Evolutionary conservation across 2,113 vertebrate species (phyloP).

Genomic region (Hippoglossus stenolepis): DNA sequence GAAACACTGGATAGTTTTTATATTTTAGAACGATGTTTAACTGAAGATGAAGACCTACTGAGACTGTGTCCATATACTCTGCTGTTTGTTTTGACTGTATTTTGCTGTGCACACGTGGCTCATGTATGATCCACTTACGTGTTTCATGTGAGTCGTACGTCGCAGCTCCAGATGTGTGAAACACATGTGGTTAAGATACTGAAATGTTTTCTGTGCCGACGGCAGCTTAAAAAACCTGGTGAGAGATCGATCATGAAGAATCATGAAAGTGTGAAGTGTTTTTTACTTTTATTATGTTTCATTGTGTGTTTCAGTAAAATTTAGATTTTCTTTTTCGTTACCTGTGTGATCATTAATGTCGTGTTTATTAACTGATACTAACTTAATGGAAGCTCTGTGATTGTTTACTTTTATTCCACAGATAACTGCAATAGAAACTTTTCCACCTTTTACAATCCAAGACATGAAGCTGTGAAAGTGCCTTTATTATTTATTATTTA

Average conservation of each 20-base stretch:
- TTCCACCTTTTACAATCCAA: too few relatives aligned
- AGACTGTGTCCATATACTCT: slow-evolving; percentile 18
- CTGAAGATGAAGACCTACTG: background rate
- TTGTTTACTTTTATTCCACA: background rate
- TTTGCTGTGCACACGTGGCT: slow-evolving; percentile 25
- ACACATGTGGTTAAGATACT: too few relatives aligned
- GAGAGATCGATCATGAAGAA: background rate
- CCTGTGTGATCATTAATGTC: background rate
- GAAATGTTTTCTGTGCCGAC: background rate
- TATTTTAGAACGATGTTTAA: background rate
- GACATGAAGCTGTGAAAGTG: too few relatives aligned
- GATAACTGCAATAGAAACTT: background rate
- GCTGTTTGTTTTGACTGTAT: slow-evolving; percentile 11
- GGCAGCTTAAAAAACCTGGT: slow-evolving; percentile 3
- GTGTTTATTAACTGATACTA: too few relatives aligned
- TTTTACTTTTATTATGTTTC: slow-evolving; percentile 34
- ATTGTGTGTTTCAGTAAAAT: slow-evolving; percentile 26
- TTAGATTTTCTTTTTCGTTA: background rate
- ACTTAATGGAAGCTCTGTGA: too few relatives aligned
- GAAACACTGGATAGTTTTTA: slow-evolving; percentile 14
- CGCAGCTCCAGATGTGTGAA: background rate
- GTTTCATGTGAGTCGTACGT: background rate
- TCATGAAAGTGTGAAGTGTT: background rate
- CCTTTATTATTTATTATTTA: too few relatives aligned
- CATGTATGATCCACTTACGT: background rate